A percentile compares a stretch with the other conserved stretches of the same genome.
Evolutionary conservation across 2,888 invertebrate genomes (phyloP).

Genomic region (Rhopalosiphum nymphaeae): DNA sequence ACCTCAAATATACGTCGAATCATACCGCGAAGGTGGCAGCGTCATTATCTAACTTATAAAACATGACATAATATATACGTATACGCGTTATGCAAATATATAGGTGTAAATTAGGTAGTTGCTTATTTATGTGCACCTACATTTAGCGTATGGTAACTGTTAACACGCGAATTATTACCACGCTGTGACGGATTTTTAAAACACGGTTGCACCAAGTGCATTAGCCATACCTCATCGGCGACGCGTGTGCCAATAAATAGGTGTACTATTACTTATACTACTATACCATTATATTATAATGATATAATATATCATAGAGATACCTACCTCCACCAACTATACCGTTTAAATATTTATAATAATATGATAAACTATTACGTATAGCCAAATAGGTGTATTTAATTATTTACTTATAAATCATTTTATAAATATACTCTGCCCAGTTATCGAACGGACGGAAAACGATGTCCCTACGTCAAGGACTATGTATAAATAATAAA

Average conservation of each 20-base stretch:
- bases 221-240: not conserved
- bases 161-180: not conserved
- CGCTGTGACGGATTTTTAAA: not conserved
- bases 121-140: not conserved
- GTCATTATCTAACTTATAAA: not conserved
- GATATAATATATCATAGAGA: not conserved
- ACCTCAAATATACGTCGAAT: not conserved
- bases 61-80: not conserved
- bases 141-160: not conserved
- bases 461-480: not conserved
- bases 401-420: not conserved
- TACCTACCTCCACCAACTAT: not conserved
- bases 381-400: not conserved
- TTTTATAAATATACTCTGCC: not conserved
- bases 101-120: not conserved
- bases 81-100: not conserved
- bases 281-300: not conserved
- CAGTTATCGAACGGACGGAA: not conserved
- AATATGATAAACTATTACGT: not conserved
- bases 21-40: slow-evolving; percentile 16
- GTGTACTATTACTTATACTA: not conserved
- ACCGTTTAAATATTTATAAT: not conserved
- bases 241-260: not conserved
- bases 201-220: not conserved
- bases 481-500: not conserved